Percentiles rank a stretch among this genome's conserved stretches.
Evolutionary conservation across 2,888 invertebrate species (phyloP).

Genomic region (Melinaea menophilus): DNA sequence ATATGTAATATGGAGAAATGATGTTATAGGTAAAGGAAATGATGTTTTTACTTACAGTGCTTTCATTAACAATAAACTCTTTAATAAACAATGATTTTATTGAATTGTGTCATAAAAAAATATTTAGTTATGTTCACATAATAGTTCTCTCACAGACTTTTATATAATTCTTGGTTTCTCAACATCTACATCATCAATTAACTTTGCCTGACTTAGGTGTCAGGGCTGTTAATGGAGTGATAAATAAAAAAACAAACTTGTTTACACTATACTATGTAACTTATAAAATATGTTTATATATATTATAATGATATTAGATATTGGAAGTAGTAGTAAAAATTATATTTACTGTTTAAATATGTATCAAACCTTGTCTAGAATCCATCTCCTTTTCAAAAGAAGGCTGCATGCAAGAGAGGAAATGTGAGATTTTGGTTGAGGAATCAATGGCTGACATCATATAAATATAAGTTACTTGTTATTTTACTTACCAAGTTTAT

Average conservation of each 20-base stretch:
- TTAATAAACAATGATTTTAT: no score
- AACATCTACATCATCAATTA: no score
- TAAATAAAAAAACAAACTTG: slow-evolving; percentile 6
- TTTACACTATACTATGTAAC: neutral
- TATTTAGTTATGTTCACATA: no score
- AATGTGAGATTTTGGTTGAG: slow-evolving; percentile 44
- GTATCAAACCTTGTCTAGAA: slow-evolving; percentile 71
- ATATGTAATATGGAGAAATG: no score
- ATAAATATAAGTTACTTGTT: neutral
- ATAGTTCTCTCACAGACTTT: no score
- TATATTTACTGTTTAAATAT: slow-evolving; percentile 10
- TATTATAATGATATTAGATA: neutral
- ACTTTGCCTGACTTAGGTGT: no score
- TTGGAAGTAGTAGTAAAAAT: neutral
- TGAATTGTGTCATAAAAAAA: no score
- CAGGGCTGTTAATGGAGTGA: neutral
- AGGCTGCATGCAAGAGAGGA: slow-evolving; percentile 76
- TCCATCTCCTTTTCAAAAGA: slow-evolving; percentile 69
- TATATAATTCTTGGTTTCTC: no score
- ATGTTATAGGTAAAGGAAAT: no score
- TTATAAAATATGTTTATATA: neutral
- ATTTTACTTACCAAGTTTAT: neutral
- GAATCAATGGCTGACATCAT: neutral
- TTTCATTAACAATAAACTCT: no score
- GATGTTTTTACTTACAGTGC: no score